Conservation (phyloP, 2,113 vertebrate species). For the Prunella fulvescens region DNA sequence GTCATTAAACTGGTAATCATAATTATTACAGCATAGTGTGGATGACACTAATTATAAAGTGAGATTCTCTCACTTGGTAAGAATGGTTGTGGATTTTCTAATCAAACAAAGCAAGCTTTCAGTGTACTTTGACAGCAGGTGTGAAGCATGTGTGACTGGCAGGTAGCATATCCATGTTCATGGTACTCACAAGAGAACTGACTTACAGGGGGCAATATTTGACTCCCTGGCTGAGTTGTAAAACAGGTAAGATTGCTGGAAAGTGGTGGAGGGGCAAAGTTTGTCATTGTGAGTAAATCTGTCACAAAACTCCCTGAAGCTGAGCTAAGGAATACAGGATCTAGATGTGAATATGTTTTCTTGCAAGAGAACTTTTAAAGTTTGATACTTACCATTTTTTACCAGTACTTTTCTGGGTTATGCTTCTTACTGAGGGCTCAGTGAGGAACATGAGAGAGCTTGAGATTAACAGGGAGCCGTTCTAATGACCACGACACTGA, state of each 20-base stretch:
- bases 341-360: background rate
- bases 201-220: background rate
- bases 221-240: background rate
- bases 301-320: background rate
- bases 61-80: background rate
- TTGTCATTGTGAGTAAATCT: background rate
- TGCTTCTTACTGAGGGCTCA: background rate
- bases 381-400: background rate
- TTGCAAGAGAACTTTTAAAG: background rate
- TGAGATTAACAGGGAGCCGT: background rate
- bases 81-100: background rate
- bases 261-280: background rate
- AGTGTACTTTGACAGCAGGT: background rate
- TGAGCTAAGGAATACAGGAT: background rate
- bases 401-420: background rate
- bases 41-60: background rate
- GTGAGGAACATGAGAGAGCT: background rate
- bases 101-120: background rate
- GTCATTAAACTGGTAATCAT: background rate
- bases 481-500: rapidly evolving
- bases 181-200: background rate
- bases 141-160: background rate
- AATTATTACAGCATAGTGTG: background rate
- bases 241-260: background rate
- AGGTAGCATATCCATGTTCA: rapidly evolving